Evolutionary conservation across 64 coral and sea anemone genomes (phyloP).

Genomic region (Actinia equina): DNA sequence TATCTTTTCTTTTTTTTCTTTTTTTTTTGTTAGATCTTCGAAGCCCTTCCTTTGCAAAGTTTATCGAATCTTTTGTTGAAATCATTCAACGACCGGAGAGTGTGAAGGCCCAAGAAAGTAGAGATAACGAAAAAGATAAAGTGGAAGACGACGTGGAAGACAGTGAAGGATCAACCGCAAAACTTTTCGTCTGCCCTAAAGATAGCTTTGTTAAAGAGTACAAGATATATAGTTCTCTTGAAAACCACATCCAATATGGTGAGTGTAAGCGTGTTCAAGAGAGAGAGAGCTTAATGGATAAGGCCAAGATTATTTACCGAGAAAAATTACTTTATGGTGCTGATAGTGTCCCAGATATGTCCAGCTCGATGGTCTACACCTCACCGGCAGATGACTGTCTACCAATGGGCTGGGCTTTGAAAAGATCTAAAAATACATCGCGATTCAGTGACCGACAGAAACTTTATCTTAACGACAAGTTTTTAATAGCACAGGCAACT

Average conservation of each 20-base stretch:
- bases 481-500: constrained; percentile 7
- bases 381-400: background rate
- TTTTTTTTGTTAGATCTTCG: background rate
- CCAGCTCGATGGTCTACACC: too few species aligned
- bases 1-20: background rate
- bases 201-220: constrained; percentile 20
- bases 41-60: background rate
- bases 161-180: background rate
- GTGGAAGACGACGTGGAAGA: background rate
- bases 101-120: background rate
- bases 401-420: constrained; percentile 37
- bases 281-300: constrained; percentile 5
- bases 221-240: constrained; percentile 15
- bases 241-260: constrained; percentile 41
- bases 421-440: background rate
- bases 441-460: constrained; percentile 39
- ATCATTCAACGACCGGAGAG: background rate
- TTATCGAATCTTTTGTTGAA: background rate
- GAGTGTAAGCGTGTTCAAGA: constrained; percentile 16
- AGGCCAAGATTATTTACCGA: constrained; percentile 1
- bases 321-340: constrained; percentile 9
- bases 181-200: constrained; percentile 18
- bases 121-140: background rate
- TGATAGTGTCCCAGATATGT: background rate
- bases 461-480: constrained; percentile 20